Conservation (phyloP, 2,797 vertebrate genomes). For the Malacoraja senta region DNA sequence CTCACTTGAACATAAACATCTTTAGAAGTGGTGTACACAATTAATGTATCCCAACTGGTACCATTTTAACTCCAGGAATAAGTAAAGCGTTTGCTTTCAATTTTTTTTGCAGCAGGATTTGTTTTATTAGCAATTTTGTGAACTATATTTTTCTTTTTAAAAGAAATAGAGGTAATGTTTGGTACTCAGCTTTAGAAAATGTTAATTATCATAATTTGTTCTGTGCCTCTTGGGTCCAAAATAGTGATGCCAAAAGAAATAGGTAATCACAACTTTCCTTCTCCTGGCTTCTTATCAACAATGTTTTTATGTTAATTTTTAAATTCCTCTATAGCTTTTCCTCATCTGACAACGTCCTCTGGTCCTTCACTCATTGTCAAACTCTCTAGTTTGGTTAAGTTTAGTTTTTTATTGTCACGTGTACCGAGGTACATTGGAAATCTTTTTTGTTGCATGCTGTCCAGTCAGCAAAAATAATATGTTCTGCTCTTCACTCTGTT, state of each 20-base stretch:
- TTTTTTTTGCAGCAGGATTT: conserved; percentile 12
- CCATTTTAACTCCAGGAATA: neutral
- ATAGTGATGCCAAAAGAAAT: neutral
- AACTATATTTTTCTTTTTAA: neutral
- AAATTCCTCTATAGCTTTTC: neutral
- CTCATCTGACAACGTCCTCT: no score
- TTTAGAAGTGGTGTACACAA: neutral
- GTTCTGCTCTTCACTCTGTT: neutral
- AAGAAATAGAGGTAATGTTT: neutral
- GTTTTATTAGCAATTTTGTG: conserved; percentile 30
- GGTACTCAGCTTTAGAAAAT: neutral
- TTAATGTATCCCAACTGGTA: neutral
- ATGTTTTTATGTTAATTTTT: neutral
- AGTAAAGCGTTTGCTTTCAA: conserved; percentile 29
- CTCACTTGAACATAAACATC: conserved; percentile 21
- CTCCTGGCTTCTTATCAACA: neutral
- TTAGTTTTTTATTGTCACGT: no score
- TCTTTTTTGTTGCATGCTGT: no score
- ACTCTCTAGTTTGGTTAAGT: no score
- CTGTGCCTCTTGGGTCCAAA: neutral
- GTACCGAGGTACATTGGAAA: no score
- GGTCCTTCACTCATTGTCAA: no score
- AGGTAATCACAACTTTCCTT: neutral
- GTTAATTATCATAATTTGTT: neutral
- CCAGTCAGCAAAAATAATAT: no score